These are phyloP conservation scores for Cryptocheilus praepositus DNA, from an alignment of 2,888 invertebrate genomes.

Conservation along the genomic window DNA sequence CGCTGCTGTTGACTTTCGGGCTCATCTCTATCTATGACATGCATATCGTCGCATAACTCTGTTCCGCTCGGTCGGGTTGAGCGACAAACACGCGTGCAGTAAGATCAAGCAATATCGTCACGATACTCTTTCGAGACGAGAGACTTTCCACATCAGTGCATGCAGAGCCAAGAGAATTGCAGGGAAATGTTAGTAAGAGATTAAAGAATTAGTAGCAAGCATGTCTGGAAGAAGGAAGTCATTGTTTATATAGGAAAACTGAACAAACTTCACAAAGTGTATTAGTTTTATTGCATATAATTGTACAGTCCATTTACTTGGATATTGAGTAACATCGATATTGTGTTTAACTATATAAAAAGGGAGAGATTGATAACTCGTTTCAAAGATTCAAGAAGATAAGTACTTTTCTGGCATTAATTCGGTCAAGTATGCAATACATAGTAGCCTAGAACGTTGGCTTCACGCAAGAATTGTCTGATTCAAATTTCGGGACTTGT, in stretches of 20 bases:
- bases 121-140: not conserved
- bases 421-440: slow-evolving; percentile 3
- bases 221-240: slow-evolving; percentile 59
- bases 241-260: slow-evolving; percentile 58
- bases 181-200: slow-evolving; percentile 63
- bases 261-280: slow-evolving; percentile 57
- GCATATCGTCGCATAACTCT: not conserved
- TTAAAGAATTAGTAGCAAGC: slow-evolving; percentile 71
- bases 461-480: too few species aligned
- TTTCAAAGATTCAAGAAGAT: slow-evolving; percentile 4
- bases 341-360: slow-evolving; percentile 13
- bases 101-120: not conserved
- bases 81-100: slow-evolving; percentile 3
- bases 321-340: not conserved
- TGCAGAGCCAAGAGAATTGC: slow-evolving; percentile 35
- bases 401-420: slow-evolving; percentile 21
- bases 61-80: not conserved
- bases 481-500: not conserved
- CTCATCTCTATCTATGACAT: too few species aligned
- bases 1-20: too few species aligned
- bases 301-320: slow-evolving; percentile 41
- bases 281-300: slow-evolving; percentile 65
- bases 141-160: slow-evolving; percentile 8
- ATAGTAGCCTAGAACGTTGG: not conserved
- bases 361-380: slow-evolving; percentile 18